Conservation (phyloP, 2,797 vertebrate genomes). For the Rhynchotus rufescens region DNA sequence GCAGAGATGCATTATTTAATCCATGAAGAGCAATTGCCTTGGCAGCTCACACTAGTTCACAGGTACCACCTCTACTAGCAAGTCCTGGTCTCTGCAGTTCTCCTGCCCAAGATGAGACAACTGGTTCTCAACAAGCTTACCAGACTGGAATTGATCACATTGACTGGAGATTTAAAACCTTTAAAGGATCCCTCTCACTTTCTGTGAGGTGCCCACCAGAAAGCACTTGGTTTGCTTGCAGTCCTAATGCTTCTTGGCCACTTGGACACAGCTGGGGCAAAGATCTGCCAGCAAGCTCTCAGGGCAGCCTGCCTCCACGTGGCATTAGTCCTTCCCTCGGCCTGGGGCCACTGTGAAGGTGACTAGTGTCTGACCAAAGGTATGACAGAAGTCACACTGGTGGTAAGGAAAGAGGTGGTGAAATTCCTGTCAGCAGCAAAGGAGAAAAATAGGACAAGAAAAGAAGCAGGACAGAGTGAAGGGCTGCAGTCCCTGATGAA, state of each 20-base stretch:
- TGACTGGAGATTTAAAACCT: neutral
- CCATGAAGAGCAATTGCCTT: neutral
- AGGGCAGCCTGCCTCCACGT: neutral
- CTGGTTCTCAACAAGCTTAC: neutral
- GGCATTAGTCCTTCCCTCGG: neutral
- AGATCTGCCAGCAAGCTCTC: neutral
- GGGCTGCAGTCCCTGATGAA: neutral
- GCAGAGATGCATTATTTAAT: neutral
- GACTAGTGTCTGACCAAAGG: neutral
- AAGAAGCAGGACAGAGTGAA: neutral
- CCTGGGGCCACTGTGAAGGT: neutral
- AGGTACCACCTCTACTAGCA: neutral
- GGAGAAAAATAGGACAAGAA: neutral
- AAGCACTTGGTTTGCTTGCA: neutral
- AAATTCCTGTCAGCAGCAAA: neutral
- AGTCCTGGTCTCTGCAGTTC: neutral
- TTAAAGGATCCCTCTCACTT: neutral
- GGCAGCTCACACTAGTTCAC: neutral
- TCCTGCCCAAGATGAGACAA: neutral
- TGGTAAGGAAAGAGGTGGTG: neutral
- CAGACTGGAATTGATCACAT: neutral
- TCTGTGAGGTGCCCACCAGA: neutral
- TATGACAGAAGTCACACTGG: rapidly evolving
- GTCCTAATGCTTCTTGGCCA: neutral
- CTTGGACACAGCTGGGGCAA: neutral